These are phyloP conservation scores for Astatoreochromis straeleni DNA, from an alignment of 2,113 vertebrate genomes.

Conservation along the genomic window DNA sequence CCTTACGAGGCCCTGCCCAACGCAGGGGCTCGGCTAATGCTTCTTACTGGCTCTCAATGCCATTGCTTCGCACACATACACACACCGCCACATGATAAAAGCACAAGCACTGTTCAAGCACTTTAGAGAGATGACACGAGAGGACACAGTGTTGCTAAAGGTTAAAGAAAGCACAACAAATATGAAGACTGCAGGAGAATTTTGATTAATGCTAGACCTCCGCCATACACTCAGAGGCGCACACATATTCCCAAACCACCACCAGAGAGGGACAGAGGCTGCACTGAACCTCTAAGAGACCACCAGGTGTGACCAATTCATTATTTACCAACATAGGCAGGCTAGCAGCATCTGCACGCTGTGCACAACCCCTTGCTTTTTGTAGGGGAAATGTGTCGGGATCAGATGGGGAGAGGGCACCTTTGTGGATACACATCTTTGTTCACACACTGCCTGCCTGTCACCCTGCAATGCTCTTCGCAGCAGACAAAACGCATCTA, in stretches of 20 bases:
- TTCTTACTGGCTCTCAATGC: slow-evolving; percentile 18
- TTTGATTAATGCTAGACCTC: slow-evolving; percentile 40
- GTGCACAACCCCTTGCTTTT: slow-evolving; percentile 41
- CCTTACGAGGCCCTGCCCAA: slow-evolving; percentile 4
- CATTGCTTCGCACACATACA: neutral
- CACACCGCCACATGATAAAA: neutral
- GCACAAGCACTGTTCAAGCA: slow-evolving; percentile 16
- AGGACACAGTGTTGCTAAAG: slow-evolving; percentile 39
- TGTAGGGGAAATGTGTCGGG: slow-evolving; percentile 40
- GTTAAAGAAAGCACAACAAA: slow-evolving; percentile 49
- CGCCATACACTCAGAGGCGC: neutral
- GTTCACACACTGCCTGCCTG: slow-evolving; percentile 14
- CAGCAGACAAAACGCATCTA: neutral
- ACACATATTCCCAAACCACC: neutral
- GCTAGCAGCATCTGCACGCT: slow-evolving; percentile 24
- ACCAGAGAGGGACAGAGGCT: slow-evolving; percentile 23
- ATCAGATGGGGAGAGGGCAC: slow-evolving; percentile 54
- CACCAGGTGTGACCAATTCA: slow-evolving; percentile 67
- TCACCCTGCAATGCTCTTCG: neutral
- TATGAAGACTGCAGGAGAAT: slow-evolving; percentile 48
- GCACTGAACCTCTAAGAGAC: slow-evolving; percentile 36
- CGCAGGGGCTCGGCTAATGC: neutral
- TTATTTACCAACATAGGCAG: slow-evolving; percentile 62
- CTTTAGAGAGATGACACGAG: slow-evolving; percentile 24
- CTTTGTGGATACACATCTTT: slow-evolving; percentile 56